These are phyloP conservation scores for Ceyx cyanopectus DNA, from an alignment of 2,113 vertebrate species.

Conservation along the genomic window DNA sequence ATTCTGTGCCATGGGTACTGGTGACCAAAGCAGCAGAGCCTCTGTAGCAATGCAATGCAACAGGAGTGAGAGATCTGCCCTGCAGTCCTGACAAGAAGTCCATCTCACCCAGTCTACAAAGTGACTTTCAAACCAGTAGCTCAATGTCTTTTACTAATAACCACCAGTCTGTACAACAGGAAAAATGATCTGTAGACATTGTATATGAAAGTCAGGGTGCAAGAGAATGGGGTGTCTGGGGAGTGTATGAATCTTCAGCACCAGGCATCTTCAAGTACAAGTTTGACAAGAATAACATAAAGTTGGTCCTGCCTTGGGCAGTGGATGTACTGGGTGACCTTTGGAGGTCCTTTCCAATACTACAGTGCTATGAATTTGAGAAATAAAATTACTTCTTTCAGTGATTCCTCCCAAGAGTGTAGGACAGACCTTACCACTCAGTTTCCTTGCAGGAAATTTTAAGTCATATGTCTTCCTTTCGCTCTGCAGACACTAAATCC, in stretches of 20 bases:
- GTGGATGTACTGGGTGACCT: background rate
- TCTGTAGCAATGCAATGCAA: background rate
- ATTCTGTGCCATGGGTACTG: background rate
- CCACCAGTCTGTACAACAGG: background rate
- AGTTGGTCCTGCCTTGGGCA: background rate
- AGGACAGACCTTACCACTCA: background rate
- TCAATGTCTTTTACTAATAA: background rate
- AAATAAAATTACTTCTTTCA: background rate
- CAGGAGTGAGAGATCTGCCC: background rate
- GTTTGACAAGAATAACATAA: background rate
- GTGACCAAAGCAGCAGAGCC: background rate
- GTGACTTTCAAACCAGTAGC: background rate
- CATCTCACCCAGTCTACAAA: background rate
- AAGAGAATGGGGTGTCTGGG: background rate
- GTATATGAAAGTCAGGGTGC: background rate
- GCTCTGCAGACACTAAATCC: background rate
- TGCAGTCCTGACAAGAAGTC: background rate
- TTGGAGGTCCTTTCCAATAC: background rate
- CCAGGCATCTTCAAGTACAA: background rate
- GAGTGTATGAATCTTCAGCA: background rate
- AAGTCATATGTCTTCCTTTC: slow-evolving; percentile 44
- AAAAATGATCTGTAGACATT: background rate
- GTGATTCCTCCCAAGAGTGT: background rate
- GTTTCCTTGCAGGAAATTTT: slow-evolving; percentile 29
- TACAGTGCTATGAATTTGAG: background rate